These are phyloP conservation scores for Trogon melanurus DNA, from an alignment of 2,113 vertebrate species.

Conservation along the genomic window DNA sequence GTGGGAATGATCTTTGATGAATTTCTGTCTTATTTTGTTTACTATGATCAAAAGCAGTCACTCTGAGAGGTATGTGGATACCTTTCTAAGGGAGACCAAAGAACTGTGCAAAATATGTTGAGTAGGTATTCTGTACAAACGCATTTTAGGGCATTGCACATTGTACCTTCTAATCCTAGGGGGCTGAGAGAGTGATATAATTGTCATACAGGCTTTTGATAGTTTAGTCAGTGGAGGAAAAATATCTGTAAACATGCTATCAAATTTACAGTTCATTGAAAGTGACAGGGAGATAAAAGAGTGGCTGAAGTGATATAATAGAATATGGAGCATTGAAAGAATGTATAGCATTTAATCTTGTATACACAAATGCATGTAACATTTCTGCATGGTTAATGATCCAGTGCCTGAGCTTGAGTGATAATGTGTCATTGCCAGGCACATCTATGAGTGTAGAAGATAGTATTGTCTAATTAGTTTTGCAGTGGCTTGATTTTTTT, in stretches of 20 bases:
- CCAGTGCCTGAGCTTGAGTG: not conserved
- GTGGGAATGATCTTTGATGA: not conserved
- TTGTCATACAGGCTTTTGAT: slow-evolving; percentile 5
- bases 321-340: not conserved
- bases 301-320: not conserved
- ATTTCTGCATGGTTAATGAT: slow-evolving; percentile 44
- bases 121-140: not conserved
- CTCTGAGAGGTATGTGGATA: not conserved
- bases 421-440: not conserved
- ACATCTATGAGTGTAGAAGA: not conserved
- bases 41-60: not conserved
- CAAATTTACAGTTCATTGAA: slow-evolving; percentile 60
- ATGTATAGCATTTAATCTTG: slow-evolving; percentile 11
- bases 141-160: not conserved
- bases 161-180: not conserved
- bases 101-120: not conserved
- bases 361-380: not conserved
- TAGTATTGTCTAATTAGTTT: slow-evolving; percentile 4
- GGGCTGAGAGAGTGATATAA: not conserved
- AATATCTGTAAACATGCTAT: slow-evolving; percentile 44
- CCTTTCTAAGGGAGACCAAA: not conserved
- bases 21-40: not conserved
- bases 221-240: slow-evolving; percentile 35
- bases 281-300: slow-evolving; percentile 48
- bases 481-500: not conserved